These are phyloP conservation scores for Neosilurus hyrtlii DNA, from an alignment of 2,797 vertebrate species.

Conservation along the genomic window DNA sequence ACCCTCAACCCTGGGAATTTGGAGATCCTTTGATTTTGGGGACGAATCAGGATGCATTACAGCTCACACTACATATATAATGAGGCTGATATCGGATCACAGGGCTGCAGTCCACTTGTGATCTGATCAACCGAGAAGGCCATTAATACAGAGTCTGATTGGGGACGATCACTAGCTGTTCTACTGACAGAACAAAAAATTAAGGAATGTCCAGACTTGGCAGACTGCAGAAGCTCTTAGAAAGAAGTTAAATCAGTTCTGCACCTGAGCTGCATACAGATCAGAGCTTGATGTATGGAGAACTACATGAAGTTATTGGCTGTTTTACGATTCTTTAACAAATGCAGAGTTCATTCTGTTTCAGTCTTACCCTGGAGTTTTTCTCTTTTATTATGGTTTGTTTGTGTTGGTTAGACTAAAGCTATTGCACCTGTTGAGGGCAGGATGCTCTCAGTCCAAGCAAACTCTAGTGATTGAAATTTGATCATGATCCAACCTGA, in stretches of 20 bases:
- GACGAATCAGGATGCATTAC: neutral
- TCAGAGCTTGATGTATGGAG: neutral
- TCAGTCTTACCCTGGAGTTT: too few species aligned
- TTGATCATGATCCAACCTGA: neutral
- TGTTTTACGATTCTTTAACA: neutral
- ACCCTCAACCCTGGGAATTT: neutral
- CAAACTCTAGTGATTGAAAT: neutral
- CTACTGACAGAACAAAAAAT: neutral
- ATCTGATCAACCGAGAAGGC: neutral
- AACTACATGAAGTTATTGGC: neutral
- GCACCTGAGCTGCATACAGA: neutral
- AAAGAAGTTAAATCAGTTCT: neutral
- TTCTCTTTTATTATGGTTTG: neutral
- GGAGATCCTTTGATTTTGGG: neutral
- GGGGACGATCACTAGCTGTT: neutral
- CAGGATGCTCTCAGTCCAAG: neutral
- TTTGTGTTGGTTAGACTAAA: neutral
- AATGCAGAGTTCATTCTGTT: neutral
- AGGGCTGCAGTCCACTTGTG: neutral
- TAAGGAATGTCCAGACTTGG: neutral
- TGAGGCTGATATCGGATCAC: neutral
- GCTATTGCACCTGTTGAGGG: neutral
- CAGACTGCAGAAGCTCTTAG: neutral
- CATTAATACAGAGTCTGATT: too few species aligned
- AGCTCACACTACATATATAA: neutral